Evolutionary conservation across 2,888 invertebrate species (phyloP).

Genomic region (Didymodactylos carnosus): DNA sequence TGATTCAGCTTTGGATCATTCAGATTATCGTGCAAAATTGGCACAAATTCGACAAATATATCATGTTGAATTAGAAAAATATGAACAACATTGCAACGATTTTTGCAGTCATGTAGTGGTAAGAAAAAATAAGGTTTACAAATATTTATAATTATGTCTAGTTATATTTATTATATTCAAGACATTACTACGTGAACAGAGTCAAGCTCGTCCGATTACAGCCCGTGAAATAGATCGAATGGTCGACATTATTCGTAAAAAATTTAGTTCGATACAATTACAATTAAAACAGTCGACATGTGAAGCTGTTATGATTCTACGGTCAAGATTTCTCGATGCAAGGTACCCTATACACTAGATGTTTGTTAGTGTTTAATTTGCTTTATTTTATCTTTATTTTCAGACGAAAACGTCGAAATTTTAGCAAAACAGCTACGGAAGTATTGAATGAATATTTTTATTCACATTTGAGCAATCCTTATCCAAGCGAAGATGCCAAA

Average conservation of each 20-base stretch:
- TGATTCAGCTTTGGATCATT: constrained; percentile 68
- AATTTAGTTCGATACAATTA: constrained; percentile 39
- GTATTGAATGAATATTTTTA: constrained; percentile 98
- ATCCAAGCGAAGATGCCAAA: constrained; percentile 98
- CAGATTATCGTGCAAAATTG: constrained; percentile 93
- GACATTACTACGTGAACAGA: constrained; percentile 84
- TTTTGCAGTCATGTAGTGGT: constrained; percentile 99
- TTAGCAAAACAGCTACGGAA: constrained; percentile 98
- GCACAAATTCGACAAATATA: constrained; percentile 96
- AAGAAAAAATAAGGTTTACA: too few relatives aligned
- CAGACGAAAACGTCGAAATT: constrained; percentile 76
- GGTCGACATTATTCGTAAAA: constrained; percentile 33
- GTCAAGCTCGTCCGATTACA: constrained; percentile 86
- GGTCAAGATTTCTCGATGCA: constrained; percentile 55
- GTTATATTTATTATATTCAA: too few relatives aligned
- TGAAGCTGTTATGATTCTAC: constrained; percentile 95
- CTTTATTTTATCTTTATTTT: not conserved
- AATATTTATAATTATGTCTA: too few relatives aligned
- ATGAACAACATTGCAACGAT: constrained; percentile 82
- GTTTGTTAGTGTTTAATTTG: too few relatives aligned
- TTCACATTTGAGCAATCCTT: constrained; percentile 95
- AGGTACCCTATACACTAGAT: constrained; percentile 29
- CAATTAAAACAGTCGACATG: constrained; percentile 98
- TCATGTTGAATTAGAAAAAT: constrained; percentile 95
- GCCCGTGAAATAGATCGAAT: constrained; percentile 85